Evolutionary conservation across 2,888 invertebrate genomes (phyloP).

Genomic region (Villa cingulata): DNA sequence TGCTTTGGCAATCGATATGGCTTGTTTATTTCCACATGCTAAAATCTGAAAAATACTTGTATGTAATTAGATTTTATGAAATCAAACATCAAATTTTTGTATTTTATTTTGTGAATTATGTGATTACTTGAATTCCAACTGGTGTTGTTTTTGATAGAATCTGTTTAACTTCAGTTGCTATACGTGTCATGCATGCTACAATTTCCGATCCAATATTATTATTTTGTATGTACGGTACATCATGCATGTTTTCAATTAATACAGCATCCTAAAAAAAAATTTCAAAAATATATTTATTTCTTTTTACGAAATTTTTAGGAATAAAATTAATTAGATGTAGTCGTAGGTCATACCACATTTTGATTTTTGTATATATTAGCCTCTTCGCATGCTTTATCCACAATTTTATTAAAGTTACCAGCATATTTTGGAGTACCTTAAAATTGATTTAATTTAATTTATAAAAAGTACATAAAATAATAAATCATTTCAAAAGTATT

Average conservation of each 20-base stretch:
- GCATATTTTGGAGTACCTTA: slow-evolving; percentile 46
- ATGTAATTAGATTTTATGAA: neutral
- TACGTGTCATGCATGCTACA: slow-evolving; percentile 50
- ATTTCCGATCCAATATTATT: slow-evolving; percentile 50
- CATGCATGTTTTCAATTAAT: slow-evolving; percentile 68
- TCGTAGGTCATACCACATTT: slow-evolving; percentile 36
- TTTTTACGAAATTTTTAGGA: neutral
- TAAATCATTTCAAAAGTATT: neutral
- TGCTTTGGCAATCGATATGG: slow-evolving; percentile 59
- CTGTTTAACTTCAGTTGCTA: slow-evolving; percentile 45
- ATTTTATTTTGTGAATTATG: neutral
- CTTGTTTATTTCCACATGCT: slow-evolving; percentile 62
- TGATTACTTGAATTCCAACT: slow-evolving; percentile 47
- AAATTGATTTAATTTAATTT: neutral
- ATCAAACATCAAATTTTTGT: neutral
- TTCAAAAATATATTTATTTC: neutral
- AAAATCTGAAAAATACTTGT: slow-evolving; percentile 41
- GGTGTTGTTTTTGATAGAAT: slow-evolving; percentile 38
- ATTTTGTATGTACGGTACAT: slow-evolving; percentile 53
- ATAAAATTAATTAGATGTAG: neutral
- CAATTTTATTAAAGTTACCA: slow-evolving; percentile 40
- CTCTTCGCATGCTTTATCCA: slow-evolving; percentile 46
- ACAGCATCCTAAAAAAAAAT: slow-evolving; percentile 45
- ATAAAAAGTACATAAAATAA: neutral
- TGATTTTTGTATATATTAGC: slow-evolving; percentile 45